Evolutionary conservation across 2,888 invertebrate genomes (phyloP), one percentile per base, ranked within the genome.

Genomic region (Syrista parreyssii): DNA sequence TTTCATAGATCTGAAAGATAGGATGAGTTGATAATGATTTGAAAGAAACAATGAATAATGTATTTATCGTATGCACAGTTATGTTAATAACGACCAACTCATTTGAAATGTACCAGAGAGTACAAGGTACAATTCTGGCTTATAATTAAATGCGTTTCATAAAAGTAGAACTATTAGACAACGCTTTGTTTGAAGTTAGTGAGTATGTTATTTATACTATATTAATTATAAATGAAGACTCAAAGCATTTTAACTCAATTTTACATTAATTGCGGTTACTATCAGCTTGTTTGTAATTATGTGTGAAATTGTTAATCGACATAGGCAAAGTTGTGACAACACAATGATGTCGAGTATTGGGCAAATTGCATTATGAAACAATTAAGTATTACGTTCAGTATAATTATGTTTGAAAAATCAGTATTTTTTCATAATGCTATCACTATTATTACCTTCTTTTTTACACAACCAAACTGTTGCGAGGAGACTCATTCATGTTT

Each of bases 31-130:
- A 55, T 23, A 23, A 55, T 55, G 23, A 55, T 55, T 55, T 55
- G 9, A 55, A 23, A 55, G 55, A 2, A 55, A 55, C 55, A 55
- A 55, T 55, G 71, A 33, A 71, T 71, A 71, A 71, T 32, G 71
- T 71, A 71, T 71, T 71, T 15, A 32, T 71, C 23, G 12, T 71
- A 12, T 40, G 68, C 68, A 77, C 68, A 35, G 68, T 74, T 71
- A 36, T 12, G 69, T 75, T 34, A 55, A 34, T 68, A 74, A 11
- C 30, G 77, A 75, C 74, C 35, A 55, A 71, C 55, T 75, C 23
- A 30, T 69, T 69, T 40, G 77, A 77, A 74, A 71, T 77, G 75
- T 77, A 75, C 71, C 77, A 77, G 77, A 77, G 77, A 71, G 32
- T 32, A 33, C 71, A 55, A 55, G 15, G 55, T 55, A 55, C 55